Evolutionary conservation across 2,797 vertebrate species (phyloP).

Genomic region (Hoplostethus atlanticus): DNA sequence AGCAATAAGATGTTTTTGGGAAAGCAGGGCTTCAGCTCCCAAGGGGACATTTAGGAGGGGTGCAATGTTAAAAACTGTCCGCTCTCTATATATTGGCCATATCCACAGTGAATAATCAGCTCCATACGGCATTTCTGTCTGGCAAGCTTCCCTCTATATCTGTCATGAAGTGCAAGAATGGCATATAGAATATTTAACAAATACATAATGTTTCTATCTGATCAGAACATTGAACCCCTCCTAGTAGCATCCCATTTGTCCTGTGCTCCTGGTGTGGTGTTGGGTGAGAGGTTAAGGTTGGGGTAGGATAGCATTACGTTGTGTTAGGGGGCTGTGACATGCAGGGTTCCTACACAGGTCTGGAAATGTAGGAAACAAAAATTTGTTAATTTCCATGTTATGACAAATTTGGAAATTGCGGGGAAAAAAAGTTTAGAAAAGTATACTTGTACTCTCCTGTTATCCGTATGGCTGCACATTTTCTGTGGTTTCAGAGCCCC

Average conservation of each 20-base stretch:
- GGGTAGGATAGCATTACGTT: background rate
- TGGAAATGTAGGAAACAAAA: no score
- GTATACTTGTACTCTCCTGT: no score
- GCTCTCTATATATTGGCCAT: background rate
- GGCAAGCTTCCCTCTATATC: background rate
- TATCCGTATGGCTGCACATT: no score
- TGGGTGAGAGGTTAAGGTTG: background rate
- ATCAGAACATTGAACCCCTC: background rate
- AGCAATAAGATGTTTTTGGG: conserved; percentile 2
- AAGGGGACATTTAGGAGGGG: conserved; percentile 1
- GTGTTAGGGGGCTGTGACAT: background rate
- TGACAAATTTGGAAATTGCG: no score
- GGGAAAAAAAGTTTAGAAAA: no score
- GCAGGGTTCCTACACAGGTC: no score
- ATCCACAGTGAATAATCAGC: background rate
- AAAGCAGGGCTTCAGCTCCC: background rate
- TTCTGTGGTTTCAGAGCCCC: no score
- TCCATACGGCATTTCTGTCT: no score
- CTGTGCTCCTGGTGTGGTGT: background rate
- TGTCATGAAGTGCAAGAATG: background rate
- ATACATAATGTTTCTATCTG: background rate
- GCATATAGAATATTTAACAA: background rate
- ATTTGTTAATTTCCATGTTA: no score
- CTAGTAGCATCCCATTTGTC: background rate
- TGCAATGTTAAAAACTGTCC: background rate